Evolutionary conservation across 2,113 vertebrate genomes (phyloP).

Genomic region (Brachirus orientalis): DNA sequence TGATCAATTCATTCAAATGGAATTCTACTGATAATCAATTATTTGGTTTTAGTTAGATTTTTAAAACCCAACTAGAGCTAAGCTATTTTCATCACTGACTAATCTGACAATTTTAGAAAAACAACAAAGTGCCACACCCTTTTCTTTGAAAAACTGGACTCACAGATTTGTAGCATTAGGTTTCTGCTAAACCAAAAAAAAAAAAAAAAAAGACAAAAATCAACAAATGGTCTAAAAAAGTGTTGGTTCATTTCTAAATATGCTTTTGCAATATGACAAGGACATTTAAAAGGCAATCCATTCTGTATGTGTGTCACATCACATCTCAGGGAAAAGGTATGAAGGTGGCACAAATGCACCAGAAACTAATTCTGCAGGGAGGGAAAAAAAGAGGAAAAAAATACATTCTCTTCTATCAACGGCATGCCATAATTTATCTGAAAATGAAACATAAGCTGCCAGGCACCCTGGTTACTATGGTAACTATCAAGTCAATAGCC

Average conservation of each 20-base stretch:
- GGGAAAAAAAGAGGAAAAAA: constrained; percentile 12
- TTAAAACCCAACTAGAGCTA: no score
- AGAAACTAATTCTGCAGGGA: constrained; percentile 65
- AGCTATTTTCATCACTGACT: no score
- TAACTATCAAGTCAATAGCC: constrained; percentile 78
- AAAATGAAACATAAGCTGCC: constrained; percentile 79
- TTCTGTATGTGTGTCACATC: constrained; percentile 73
- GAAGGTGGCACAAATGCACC: constrained; percentile 72
- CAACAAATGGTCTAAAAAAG: background rate
- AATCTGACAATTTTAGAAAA: no score
- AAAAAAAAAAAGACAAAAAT: background rate
- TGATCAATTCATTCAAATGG: no score
- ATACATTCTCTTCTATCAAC: constrained; percentile 67
- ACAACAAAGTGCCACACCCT: no score
- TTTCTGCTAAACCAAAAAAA: no score
- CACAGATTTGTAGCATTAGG: background rate
- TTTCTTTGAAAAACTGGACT: background rate
- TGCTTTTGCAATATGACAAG: no score
- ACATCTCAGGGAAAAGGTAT: constrained; percentile 60
- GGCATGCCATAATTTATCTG: constrained; percentile 72
- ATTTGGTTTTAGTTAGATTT: no score
- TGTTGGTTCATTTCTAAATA: no score
- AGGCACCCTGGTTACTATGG: constrained; percentile 76
- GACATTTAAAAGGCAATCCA: constrained; percentile 47
- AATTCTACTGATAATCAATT: no score